Conservation (phyloP, 2,113 vertebrate species). For the Pantherophis guttatus region DNA sequence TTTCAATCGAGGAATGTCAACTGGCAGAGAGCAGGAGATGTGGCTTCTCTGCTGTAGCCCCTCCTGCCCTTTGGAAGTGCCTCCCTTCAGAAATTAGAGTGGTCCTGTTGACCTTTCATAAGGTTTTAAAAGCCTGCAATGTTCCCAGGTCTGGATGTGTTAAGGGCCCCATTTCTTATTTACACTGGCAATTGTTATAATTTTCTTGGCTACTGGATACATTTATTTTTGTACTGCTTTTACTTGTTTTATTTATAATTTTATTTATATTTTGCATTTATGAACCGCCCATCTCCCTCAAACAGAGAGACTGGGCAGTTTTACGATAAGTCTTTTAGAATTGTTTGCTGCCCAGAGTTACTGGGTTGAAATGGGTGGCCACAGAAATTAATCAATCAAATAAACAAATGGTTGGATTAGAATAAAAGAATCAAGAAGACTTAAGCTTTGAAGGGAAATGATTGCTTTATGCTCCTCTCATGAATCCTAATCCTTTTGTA, state of each 20-base stretch:
- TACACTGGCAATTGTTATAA: neutral
- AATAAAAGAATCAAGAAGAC: neutral
- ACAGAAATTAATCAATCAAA: neutral
- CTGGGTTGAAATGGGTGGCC: neutral
- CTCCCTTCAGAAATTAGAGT: too few species aligned
- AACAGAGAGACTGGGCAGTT: neutral
- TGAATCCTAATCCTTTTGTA: neutral
- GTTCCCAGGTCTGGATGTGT: too few species aligned
- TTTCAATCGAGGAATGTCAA: neutral
- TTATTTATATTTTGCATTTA: neutral
- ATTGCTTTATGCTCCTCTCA: neutral
- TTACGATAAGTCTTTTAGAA: neutral
- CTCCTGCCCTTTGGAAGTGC: too few species aligned
- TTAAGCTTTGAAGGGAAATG: too few species aligned
- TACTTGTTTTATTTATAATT: neutral
- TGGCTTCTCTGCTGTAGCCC: too few species aligned
- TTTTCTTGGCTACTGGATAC: neutral
- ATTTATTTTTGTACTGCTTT: neutral
- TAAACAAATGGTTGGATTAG: neutral
- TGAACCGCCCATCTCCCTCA: neutral
- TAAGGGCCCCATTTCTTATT: too few species aligned
- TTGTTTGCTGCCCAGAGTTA: neutral
- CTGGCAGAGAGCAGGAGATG: too few species aligned
- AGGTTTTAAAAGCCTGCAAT: too few species aligned
- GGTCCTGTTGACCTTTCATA: too few species aligned